Conservation (phyloP, 2,113 vertebrate genomes). For the Sus scrofa region DNA sequence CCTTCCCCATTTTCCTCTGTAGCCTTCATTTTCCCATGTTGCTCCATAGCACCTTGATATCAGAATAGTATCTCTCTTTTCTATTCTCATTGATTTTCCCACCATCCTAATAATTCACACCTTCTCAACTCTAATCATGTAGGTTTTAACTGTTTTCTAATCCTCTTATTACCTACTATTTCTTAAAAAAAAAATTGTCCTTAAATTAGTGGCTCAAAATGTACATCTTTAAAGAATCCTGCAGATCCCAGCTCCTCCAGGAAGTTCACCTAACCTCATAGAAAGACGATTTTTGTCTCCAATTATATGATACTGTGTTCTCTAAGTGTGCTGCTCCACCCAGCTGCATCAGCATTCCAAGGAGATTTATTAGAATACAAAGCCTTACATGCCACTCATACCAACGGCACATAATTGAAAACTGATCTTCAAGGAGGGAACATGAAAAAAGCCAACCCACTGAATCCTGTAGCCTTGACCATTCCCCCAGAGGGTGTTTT, state of each 20-base stretch:
- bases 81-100: not conserved
- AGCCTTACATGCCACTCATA: not conserved
- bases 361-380: not conserved
- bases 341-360: not conserved
- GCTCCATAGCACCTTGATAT: not conserved
- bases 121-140: not conserved
- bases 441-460: fast-evolving
- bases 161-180: not conserved
- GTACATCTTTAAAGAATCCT: not conserved
- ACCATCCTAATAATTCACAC: not conserved
- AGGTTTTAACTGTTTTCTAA: not conserved
- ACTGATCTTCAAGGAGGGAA: not conserved
- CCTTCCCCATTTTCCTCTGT: not conserved
- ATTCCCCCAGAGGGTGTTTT: not conserved
- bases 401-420: not conserved
- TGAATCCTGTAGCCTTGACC: not conserved
- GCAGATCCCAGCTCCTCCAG: not conserved
- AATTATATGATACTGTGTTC: not conserved
- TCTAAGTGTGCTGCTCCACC: not conserved
- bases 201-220: not conserved
- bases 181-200: not conserved
- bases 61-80: not conserved
- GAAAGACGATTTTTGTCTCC: not conserved
- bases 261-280: not conserved
- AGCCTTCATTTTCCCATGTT: not conserved